Evolutionary conservation across 2,888 invertebrate genomes (phyloP).

Genomic region (Perdita meconis): DNA sequence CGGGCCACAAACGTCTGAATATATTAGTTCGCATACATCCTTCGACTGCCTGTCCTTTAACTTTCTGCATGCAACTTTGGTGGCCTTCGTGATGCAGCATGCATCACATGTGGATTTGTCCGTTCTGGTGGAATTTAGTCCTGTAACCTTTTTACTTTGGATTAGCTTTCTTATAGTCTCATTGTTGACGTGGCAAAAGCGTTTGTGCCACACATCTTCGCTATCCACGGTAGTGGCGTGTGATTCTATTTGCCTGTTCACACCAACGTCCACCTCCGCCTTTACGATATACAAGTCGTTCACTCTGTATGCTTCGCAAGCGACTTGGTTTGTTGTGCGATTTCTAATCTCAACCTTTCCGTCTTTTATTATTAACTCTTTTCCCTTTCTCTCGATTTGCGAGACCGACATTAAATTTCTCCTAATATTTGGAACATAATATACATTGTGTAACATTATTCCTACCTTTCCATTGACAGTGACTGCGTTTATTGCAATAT

Average conservation of each 20-base stretch:
- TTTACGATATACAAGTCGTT: too few relatives aligned
- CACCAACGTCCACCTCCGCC: not conserved
- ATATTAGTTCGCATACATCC: not conserved
- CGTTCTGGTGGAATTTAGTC: not conserved
- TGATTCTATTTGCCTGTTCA: not conserved
- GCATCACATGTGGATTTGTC: not conserved
- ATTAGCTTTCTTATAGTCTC: too few relatives aligned
- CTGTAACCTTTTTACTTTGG: not conserved
- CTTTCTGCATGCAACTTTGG: not conserved
- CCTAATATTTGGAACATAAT: not conserved
- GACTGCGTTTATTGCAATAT: not conserved
- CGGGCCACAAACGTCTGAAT: not conserved
- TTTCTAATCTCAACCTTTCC: too few relatives aligned
- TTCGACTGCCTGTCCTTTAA: not conserved
- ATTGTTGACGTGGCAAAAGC: not conserved
- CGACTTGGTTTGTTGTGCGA: too few relatives aligned
- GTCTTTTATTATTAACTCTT: not conserved
- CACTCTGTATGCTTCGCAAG: too few relatives aligned
- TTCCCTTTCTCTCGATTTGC: constrained; percentile 13
- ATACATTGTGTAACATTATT: not conserved
- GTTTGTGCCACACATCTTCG: not conserved
- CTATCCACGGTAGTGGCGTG: too few relatives aligned
- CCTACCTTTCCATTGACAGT: not conserved
- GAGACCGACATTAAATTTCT: constrained; percentile 13
- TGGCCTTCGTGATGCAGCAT: not conserved